Percentiles rank a stretch among this genome's conserved stretches.
phyloP scores from a whole-genome alignment of 2,888 invertebrate genomes.

The Acrobasis suavella region DNA sequence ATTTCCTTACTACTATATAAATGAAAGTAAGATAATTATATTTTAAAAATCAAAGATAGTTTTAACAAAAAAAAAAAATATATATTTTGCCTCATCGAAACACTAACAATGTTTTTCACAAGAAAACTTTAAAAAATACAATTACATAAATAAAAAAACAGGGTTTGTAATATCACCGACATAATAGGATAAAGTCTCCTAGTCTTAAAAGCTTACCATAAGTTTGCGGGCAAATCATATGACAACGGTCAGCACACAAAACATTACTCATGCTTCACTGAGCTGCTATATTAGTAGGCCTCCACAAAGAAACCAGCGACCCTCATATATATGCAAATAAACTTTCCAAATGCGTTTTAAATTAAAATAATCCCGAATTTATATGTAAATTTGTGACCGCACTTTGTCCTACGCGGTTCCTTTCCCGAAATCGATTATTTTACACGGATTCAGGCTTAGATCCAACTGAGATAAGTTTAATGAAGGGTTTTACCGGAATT shows the following conservation, averaged over 20 bases:
- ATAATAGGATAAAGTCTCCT: background rate
- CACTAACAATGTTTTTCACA: too few relatives aligned
- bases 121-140: too few relatives aligned
- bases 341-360: slow-evolving; percentile 75
- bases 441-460: slow-evolving; percentile 72
- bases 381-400: slow-evolving; percentile 79
- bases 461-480: slow-evolving; percentile 71
- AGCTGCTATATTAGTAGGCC: slow-evolving; percentile 64
- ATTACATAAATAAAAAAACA: background rate
- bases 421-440: slow-evolving; percentile 76
- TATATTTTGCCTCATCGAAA: too few relatives aligned
- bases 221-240: slow-evolving; percentile 47
- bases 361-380: slow-evolving; percentile 80
- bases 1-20: too few relatives aligned
- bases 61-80: too few relatives aligned
- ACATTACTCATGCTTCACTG: slow-evolving; percentile 43
- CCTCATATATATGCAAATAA: slow-evolving; percentile 78
- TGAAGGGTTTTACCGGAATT: slow-evolving; percentile 69
- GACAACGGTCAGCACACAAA: slow-evolving; percentile 24
- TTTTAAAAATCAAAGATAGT: too few relatives aligned
- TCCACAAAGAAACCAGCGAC: slow-evolving; percentile 71
- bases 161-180: background rate
- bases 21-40: too few relatives aligned
- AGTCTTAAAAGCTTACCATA: slow-evolving; percentile 48
- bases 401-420: slow-evolving; percentile 76